phyloP scores from a whole-genome alignment of 1,140 invertebrate species.

The Wiebesia pumilae region DNA sequence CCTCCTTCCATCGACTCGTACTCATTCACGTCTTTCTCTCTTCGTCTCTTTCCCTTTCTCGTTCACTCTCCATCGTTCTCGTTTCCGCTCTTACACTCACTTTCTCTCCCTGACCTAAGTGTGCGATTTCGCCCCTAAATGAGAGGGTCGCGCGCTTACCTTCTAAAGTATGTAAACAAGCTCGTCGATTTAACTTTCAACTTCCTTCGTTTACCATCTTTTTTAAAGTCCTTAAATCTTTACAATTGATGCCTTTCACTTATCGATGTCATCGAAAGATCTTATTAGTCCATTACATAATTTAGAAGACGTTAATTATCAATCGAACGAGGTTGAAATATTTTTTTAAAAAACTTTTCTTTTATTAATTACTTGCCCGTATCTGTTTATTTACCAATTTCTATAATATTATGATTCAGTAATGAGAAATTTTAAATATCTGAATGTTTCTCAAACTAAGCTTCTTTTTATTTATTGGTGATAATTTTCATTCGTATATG shows the following conservation, averaged over 20 bases:
- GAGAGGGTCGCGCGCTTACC: conserved; percentile 48
- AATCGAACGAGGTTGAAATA: too few species aligned
- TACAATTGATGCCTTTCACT: conserved; percentile 51
- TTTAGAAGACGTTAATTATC: too few species aligned
- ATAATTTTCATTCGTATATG: too few species aligned
- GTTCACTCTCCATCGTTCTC: conserved; percentile 49
- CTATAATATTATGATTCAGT: too few species aligned
- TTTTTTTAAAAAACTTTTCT: not conserved
- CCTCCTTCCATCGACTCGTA: conserved; percentile 45
- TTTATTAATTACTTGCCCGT: too few species aligned
- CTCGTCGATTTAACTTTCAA: conserved; percentile 46
- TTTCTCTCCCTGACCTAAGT: conserved; percentile 54
- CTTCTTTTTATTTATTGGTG: too few species aligned
- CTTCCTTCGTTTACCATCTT: conserved; percentile 1
- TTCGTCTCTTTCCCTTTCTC: not conserved
- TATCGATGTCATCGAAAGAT: not conserved
- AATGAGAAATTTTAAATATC: too few species aligned
- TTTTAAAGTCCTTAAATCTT: conserved; percentile 38
- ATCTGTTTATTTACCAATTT: too few species aligned
- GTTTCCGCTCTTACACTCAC: conserved; percentile 24
- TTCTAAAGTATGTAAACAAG: conserved; percentile 55
- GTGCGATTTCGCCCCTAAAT: conserved; percentile 47
- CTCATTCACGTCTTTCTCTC: conserved; percentile 46
- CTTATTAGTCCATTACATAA: too few species aligned
- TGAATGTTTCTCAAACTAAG: too few species aligned